Conservation (phyloP, 2,113 vertebrate species). For the Lampris incognitus region DNA sequence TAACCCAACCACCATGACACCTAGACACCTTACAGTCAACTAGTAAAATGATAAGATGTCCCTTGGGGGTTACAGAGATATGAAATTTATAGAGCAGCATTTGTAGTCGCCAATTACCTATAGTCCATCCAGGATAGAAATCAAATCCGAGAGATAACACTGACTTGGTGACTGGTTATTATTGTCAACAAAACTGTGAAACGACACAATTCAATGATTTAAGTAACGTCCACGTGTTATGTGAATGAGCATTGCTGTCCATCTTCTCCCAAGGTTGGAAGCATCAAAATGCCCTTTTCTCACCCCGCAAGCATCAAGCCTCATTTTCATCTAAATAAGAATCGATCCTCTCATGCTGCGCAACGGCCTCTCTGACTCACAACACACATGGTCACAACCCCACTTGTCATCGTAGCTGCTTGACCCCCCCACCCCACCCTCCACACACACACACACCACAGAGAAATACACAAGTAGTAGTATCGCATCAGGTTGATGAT, state of each 20-base stretch:
- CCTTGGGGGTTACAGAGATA: too few relatives aligned
- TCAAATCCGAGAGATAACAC: neutral
- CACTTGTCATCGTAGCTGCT: constrained; percentile 67
- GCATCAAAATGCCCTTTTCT: constrained; percentile 79
- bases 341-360: constrained; percentile 83
- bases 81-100: too few relatives aligned
- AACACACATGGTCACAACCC: constrained; percentile 80
- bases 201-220: too few relatives aligned
- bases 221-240: too few relatives aligned
- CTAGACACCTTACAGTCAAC: too few relatives aligned
- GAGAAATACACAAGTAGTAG: constrained; percentile 46
- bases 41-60: too few relatives aligned
- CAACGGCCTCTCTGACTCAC: constrained; percentile 77
- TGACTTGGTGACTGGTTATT: neutral
- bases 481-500: too few relatives aligned
- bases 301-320: constrained; percentile 81
- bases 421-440: constrained; percentile 28
- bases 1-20: too few relatives aligned
- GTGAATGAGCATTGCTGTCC: constrained; percentile 65
- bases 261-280: constrained; percentile 76
- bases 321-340: constrained; percentile 90
- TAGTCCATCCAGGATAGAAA: neutral
- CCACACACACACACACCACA: neutral
- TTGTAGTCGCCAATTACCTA: neutral
- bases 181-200: constrained; percentile 31